A percentile compares a stretch with the other conserved stretches of the same genome.
Evolutionary conservation across 2,888 invertebrate species (phyloP).

Genomic region (Galeopsomyia nigrocyanea): DNA sequence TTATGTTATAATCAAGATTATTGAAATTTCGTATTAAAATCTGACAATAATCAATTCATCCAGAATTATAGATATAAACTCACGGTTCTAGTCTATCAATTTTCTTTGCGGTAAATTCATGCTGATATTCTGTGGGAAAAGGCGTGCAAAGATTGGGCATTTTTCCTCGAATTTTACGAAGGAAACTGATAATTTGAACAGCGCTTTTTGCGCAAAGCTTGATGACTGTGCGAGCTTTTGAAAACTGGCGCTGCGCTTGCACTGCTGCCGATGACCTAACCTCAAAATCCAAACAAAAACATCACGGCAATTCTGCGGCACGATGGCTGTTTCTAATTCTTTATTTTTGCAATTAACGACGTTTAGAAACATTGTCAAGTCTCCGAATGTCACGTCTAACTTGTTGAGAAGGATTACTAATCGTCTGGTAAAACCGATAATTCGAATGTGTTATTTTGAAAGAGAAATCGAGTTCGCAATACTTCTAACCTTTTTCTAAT

Average conservation of each 20-base stretch:
- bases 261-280: slow-evolving; percentile 8
- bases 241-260: neutral
- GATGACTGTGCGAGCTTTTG: neutral
- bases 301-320: neutral
- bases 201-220: neutral
- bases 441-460: neutral
- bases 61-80: slow-evolving; percentile 37
- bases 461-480: neutral
- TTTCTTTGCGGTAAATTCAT: slow-evolving; percentile 51
- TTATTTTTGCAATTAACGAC: slow-evolving; percentile 30
- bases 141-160: slow-evolving; percentile 41
- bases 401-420: slow-evolving; percentile 20
- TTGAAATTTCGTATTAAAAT: too few species aligned
- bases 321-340: slow-evolving; percentile 35
- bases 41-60: too few species aligned
- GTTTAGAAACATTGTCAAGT: slow-evolving; percentile 36
- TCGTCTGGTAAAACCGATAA: slow-evolving; percentile 22
- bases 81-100: slow-evolving; percentile 49
- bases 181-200: neutral
- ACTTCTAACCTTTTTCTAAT: too few species aligned
- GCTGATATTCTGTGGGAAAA: slow-evolving; percentile 55
- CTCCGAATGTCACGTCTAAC: slow-evolving; percentile 2
- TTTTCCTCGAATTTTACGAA: neutral
- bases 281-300: slow-evolving; percentile 23
- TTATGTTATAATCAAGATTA: too few species aligned